phyloP scores from a whole-genome alignment of 1,140 invertebrate species.

The Drosophila eugracilis region DNA sequence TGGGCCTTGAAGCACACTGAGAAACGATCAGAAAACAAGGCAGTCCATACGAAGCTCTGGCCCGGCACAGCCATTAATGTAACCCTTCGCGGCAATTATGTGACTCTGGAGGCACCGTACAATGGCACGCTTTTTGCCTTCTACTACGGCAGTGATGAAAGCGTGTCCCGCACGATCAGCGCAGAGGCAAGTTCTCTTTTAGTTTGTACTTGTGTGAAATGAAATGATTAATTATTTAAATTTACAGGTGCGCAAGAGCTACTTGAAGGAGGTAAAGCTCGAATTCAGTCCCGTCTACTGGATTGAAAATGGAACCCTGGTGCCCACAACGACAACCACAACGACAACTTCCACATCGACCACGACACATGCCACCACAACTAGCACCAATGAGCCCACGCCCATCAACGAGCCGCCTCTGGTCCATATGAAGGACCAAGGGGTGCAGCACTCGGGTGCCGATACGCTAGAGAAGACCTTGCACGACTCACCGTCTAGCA shows the following conservation, averaged over 20 bases:
- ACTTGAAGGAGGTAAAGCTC: conserved; percentile 88
- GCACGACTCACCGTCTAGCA: conserved; percentile 65
- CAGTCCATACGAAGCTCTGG: conserved; percentile 84
- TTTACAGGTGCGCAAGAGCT: conserved; percentile 86
- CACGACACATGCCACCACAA: conserved; percentile 87
- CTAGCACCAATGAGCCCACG: conserved; percentile 85
- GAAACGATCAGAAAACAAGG: conserved; percentile 86
- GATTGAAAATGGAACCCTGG: conserved; percentile 89
- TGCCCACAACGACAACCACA: conserved; percentile 91
- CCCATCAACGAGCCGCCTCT: conserved; percentile 84
- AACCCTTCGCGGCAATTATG: conserved; percentile 89
- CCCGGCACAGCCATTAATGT: conserved; percentile 92
- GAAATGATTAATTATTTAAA: not conserved
- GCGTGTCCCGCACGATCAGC: conserved; percentile 75
- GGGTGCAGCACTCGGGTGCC: conserved; percentile 69
- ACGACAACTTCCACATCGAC: conserved; percentile 90
- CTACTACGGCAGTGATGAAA: conserved; percentile 87
- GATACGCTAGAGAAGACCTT: conserved; percentile 75
- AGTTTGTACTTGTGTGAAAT: not conserved
- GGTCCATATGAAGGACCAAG: conserved; percentile 68
- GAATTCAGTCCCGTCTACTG: conserved; percentile 91
- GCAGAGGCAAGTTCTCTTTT: conserved; percentile 55
- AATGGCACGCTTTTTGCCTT: conserved; percentile 89
- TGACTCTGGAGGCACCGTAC: conserved; percentile 90
- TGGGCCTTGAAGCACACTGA: conserved; percentile 89